phyloP scores from a whole-genome alignment of 2,888 invertebrate species.

The Sarcophaga caerulescens region DNA sequence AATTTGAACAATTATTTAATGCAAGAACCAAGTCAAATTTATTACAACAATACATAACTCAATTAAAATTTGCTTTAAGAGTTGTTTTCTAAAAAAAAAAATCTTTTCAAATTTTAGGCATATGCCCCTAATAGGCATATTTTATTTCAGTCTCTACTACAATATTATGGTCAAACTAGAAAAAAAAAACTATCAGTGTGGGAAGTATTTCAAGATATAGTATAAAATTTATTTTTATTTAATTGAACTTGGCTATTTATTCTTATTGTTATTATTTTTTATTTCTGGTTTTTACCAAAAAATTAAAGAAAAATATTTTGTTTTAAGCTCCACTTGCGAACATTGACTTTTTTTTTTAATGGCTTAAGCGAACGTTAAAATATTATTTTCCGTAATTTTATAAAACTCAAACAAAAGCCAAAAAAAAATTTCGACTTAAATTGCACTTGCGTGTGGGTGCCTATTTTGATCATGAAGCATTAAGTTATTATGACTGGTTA shows the following conservation, averaged over 20 bases:
- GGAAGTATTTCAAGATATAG: conserved; percentile 57
- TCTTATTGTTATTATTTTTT: conserved; percentile 9
- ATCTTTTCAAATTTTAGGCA: too few species aligned
- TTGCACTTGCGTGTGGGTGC: conserved; percentile 67
- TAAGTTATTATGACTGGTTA: conserved; percentile 37
- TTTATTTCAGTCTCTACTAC: conserved; percentile 33
- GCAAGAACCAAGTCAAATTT: too few species aligned
- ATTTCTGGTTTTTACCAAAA: conserved; percentile 54
- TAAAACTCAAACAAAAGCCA: conserved; percentile 29
- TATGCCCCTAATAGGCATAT: not conserved
- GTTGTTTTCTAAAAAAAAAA: too few species aligned
- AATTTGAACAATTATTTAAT: too few species aligned
- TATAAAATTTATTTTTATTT: conserved; percentile 33
- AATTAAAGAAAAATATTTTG: conserved; percentile 11
- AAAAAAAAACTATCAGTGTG: conserved; percentile 47
- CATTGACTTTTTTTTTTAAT: conserved; percentile 25
- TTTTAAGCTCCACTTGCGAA: conserved; percentile 41
- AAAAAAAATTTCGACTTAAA: conserved; percentile 47
- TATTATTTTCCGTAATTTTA: conserved; percentile 22
- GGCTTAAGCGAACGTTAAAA: conserved; percentile 13
- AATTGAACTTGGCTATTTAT: conserved; percentile 61
- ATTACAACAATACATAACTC: too few species aligned
- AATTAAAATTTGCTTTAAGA: too few species aligned
- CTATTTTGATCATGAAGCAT: conserved; percentile 42
- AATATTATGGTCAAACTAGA: conserved; percentile 54